Evolutionary conservation across 2,888 invertebrate genomes (phyloP).

Genomic region (Acleris cristana): DNA sequence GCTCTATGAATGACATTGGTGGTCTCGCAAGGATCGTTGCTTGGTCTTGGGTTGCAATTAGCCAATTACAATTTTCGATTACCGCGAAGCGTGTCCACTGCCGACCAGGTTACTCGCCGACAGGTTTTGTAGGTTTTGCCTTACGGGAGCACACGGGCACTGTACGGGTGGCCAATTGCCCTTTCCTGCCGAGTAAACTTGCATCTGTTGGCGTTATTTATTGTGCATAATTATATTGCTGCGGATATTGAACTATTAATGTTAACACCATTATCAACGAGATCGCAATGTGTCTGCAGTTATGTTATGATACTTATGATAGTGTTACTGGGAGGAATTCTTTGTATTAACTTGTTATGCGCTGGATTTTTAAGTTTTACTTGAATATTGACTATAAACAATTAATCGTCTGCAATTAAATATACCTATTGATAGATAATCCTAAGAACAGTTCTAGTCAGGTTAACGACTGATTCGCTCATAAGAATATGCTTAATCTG

Average conservation of each 20-base stretch:
- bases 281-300: not conserved
- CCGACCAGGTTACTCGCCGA: slow-evolving; percentile 54
- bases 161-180: slow-evolving; percentile 65
- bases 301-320: not conserved
- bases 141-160: slow-evolving; percentile 49
- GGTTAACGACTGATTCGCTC: no score
- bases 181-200: slow-evolving; percentile 48
- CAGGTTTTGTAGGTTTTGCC: slow-evolving; percentile 68
- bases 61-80: slow-evolving; percentile 75
- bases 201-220: slow-evolving; percentile 49
- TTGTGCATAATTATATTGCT: slow-evolving; percentile 42
- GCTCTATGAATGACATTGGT: not conserved
- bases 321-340: not conserved
- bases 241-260: slow-evolving; percentile 25
- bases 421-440: no score
- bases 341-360: not conserved
- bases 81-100: slow-evolving; percentile 61
- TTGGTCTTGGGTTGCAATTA: slow-evolving; percentile 59
- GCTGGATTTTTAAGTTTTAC: no score
- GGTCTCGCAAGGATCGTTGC: slow-evolving; percentile 4
- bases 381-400: no score
- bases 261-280: slow-evolving; percentile 19
- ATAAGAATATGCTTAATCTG: no score
- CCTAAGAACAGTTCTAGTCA: no score
- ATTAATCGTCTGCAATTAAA: no score